Evolutionary conservation across 2,888 invertebrate genomes (phyloP).

Genomic region (Cryptocephalus primarius): DNA sequence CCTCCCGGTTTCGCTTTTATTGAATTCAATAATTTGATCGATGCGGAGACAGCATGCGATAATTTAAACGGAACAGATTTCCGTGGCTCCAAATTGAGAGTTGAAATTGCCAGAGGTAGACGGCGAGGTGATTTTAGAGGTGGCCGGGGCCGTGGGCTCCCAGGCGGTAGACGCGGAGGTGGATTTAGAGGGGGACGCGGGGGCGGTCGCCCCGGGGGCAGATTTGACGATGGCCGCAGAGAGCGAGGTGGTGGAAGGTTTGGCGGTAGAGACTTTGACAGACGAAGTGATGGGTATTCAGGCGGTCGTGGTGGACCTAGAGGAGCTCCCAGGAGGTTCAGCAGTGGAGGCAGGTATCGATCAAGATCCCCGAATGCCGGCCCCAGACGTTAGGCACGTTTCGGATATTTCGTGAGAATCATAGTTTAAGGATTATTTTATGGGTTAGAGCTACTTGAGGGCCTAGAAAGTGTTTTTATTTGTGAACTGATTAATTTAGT

Average conservation of each 20-base stretch:
- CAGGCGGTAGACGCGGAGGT: constrained; percentile 33
- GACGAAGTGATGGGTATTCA: constrained; percentile 21
- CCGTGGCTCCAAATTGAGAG: constrained; percentile 76
- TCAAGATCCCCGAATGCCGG: constrained; percentile 24
- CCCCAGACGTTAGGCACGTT: constrained; percentile 1
- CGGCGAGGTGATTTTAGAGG: constrained; percentile 54
- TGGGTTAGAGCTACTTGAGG: no score
- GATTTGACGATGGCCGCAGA: constrained; percentile 34
- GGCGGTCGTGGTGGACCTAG: constrained; percentile 21
- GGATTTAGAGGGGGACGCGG: constrained; percentile 15
- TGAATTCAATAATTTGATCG: constrained; percentile 79
- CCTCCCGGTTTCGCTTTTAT: constrained; percentile 92
- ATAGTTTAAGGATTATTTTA: no score
- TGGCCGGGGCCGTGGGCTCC: constrained; percentile 45
- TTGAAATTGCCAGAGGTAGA: constrained; percentile 77
- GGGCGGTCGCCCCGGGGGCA: constrained; percentile 19
- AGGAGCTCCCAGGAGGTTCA: constrained; percentile 18
- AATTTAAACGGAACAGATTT: constrained; percentile 81
- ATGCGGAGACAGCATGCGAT: constrained; percentile 83
- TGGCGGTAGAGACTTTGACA: constrained; percentile 20
- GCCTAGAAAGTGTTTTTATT: no score
- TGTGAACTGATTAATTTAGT: no score
- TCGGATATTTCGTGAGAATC: no score
- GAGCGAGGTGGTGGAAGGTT: constrained; percentile 15
- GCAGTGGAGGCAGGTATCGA: constrained; percentile 22